Percentiles rank a stretch among this genome's conserved stretches.
Evolutionary conservation across 2,888 invertebrate genomes (phyloP).

Genomic region (Mesochorus sp.): DNA sequence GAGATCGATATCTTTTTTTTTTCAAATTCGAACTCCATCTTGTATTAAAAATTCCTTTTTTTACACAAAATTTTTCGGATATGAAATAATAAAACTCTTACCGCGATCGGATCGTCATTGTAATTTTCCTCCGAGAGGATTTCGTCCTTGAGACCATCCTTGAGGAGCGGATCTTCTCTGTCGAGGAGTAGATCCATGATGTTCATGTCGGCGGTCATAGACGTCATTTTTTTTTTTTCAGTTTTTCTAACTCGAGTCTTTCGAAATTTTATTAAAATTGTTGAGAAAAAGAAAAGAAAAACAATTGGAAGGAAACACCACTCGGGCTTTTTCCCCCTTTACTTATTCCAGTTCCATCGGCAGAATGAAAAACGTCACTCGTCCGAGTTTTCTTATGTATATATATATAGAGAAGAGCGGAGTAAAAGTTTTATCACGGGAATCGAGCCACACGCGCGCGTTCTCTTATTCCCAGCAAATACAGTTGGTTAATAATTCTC

Average conservation of each 20-base stretch:
- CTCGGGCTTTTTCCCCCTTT: conserved; percentile 8
- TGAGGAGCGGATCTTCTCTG: conserved; percentile 77
- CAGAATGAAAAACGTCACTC: conserved; percentile 33
- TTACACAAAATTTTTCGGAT: not conserved
- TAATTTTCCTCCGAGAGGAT: conserved; percentile 71
- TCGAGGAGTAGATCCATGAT: conserved; percentile 80
- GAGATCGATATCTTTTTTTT: too few relatives aligned
- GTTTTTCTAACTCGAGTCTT: too few relatives aligned
- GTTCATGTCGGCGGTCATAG: conserved; percentile 78
- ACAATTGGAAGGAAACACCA: conserved; percentile 27
- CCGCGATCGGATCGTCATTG: conserved; percentile 71
- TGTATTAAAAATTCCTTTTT: too few relatives aligned
- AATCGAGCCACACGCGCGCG: not conserved
- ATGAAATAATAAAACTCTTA: conserved; percentile 61
- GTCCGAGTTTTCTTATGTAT: too few relatives aligned
- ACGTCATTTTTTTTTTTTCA: conserved; percentile 68
- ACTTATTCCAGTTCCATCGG: conserved; percentile 9
- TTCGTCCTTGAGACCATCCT: conserved; percentile 75
- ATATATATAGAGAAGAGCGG: too few relatives aligned
- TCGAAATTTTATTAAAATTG: too few relatives aligned
- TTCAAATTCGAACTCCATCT: too few relatives aligned
- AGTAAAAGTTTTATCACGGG: too few relatives aligned
- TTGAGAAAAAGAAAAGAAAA: too few relatives aligned
- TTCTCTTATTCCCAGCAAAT: not conserved
- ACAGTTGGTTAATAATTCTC: conserved; percentile 29